Evolutionary conservation across 2,113 vertebrate species (phyloP).

Genomic region (Herpailurus yagouaroundi): DNA sequence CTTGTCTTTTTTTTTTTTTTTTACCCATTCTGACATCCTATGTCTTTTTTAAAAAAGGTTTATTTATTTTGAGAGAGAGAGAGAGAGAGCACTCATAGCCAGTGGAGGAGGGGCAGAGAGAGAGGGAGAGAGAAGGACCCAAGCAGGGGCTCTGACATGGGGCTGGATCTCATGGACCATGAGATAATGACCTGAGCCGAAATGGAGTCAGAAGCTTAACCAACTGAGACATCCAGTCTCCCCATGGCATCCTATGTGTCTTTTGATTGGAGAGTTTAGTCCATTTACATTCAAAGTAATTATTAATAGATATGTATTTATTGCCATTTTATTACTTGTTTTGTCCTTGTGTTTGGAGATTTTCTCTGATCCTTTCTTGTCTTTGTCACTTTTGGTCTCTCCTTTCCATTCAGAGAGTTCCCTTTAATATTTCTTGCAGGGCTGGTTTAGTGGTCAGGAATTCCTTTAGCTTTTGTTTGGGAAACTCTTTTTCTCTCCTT

Average conservation of each 20-base stretch:
- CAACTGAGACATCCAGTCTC: too few relatives aligned
- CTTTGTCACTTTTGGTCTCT: background rate
- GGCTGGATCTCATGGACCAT: too few relatives aligned
- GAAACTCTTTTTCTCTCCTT: background rate
- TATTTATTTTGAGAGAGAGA: too few relatives aligned
- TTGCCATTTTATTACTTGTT: background rate
- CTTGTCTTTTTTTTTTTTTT: background rate
- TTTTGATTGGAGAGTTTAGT: background rate
- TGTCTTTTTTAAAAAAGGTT: too few relatives aligned
- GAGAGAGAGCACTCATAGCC: too few relatives aligned
- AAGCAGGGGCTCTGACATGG: too few relatives aligned
- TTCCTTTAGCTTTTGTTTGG: background rate
- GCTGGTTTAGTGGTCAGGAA: background rate
- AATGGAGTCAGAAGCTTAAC: too few relatives aligned
- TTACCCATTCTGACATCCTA: background rate
- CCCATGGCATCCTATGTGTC: too few relatives aligned
- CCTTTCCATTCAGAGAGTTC: background rate
- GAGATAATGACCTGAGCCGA: too few relatives aligned
- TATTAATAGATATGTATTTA: background rate
- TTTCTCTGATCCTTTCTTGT: background rate
- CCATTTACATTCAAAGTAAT: background rate
- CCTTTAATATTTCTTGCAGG: background rate
- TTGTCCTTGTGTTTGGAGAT: background rate
- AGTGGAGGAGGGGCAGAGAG: too few relatives aligned
- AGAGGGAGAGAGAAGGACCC: too few relatives aligned